Base-by-base conservation (phyloP, 2,113 vertebrate species). In the Lagenorhynchus albirostris region DNA sequence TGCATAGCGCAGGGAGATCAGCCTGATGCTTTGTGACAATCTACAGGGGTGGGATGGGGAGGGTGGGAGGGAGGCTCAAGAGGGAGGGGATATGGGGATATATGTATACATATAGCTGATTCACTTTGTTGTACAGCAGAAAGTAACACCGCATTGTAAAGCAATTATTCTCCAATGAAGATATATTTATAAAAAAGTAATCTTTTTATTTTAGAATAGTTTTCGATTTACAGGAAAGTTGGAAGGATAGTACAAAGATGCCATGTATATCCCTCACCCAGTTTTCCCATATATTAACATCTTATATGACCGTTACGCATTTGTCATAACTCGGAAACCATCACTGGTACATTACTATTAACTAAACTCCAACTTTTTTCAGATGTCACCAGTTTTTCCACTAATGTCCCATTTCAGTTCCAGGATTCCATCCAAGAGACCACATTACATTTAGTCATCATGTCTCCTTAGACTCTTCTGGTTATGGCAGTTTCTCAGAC, bases 181-280 rank as follows among this genome's bases (percentile, higher is more conserved):
- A 53, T 17, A 6, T 53, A 6, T 53, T 53, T 53, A 53, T 53
- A 18, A 53, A 53, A 53, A 53, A 53, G 53, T 18, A 53, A 53
- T 6, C 53, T 74, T 89, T 89, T 89, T 2, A 70, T 68, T 80
- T 89, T 90, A n/a, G 33, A 65, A 70, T 23, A 62, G 31, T 50
- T 80, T 93, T 10, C 65, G 71, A 91, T 65, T 68, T 86, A 89
- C 36, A 93, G 65, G 76, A 23, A 83, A 73, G 38, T 36, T 58
- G 47, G 58, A 76, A 89, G 77, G 36, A 4, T 26, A 18, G 11
- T 29, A 38, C 17, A 80, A 65, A 91, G 82, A 60, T 55, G 7
- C 29, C 10, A 18, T 74, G 20, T 11, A 3, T 8, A 73, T 41
- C 3, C 12, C 15, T 79, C 3, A 29, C 1, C 13, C 50, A 33